Evolutionary conservation across 2,888 invertebrate genomes (phyloP), one percentile per base, ranked within the genome.

Genomic region (Sarcophaga subvicina): DNA sequence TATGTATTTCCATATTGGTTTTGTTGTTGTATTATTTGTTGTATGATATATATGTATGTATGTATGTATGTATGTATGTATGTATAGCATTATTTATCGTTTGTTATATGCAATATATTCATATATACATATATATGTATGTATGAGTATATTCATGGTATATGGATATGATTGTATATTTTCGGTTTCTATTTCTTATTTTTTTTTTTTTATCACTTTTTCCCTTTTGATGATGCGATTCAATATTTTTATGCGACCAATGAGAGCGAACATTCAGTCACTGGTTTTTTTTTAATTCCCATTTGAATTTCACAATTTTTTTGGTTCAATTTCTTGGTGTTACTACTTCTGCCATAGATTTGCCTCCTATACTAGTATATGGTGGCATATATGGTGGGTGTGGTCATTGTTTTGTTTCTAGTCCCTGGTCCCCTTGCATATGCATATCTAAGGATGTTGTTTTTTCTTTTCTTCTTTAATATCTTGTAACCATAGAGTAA

Each of bases 231-330:
- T 67, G 71, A 77, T 76, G 76, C 62, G 80, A 87, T 87, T 87
- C 87, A 84, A 87, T 87, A 87, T 81, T 87, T 87, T 84, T 78
- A 76, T 83, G 87, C 70, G 87, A 87, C 87, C 87, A 87, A 87
- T 87, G 84, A 37, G 37, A 37, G 37, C 37, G 37, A 85, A 87
- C 78, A 87, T 82, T 63, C 81, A 87, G 84, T 81, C 37, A 37
- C 10, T 37, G 37, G 37, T 37, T 37, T 10, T 84, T 82, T 83
- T 85, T 67, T 67, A 20, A 75, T 72, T 72, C 70, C 47, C 54
- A 54, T 45, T 54, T 54, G 12, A 54, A 17, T 17, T 14, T 54
- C 17, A 67, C 37, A 37, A 6, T 72, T 79, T 37, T 63, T 80
- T 87, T 72, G 84, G 76, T 84, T 78, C 81, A 79, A 87, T 87